Evolutionary conservation across 2,888 invertebrate species (phyloP), one percentile per base, ranked within the genome.

Genomic region (Mystacides longicornis): DNA sequence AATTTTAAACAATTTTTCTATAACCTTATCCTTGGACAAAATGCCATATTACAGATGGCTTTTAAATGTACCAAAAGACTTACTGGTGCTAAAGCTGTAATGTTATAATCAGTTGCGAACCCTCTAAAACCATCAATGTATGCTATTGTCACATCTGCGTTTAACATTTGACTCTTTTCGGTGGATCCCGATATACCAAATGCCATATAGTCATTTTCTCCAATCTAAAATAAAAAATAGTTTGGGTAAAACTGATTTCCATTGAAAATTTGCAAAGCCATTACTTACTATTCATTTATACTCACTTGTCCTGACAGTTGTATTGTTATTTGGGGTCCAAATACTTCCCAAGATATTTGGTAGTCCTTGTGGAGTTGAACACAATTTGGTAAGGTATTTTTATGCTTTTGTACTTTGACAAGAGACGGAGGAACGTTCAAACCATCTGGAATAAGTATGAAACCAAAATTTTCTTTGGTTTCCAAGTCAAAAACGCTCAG

Each of bases 341-440:
- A 93, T 22, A 93, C 85, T 69, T 93, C 93, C 93, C 93, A 94
- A 9, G 88, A 85, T 1, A 92, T 81, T 75, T 91, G 90, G 62
- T 85, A 76, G 68, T 89, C 82, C 68, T 86, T 86, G 71, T 94
- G 93, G 53, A 94, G 77, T 70, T 93, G 93, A 49, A 85, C 72
- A 67, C 94, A 94, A 69, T 90, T 87, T 48, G 93, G 92, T 57
- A 93, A 69, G 49, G 81, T 73, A 58, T 83, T 79, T 65, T 83
- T 81, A 62, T 80, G 80, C 1, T 79, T 78, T 71, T 67, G 68
- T 43, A 84, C 77, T 72, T 85, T 82, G 4, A 86, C 77, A 59
- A 86, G 71, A n/a, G 89, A 87, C 45, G 93, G 93, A 48, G 93
- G 93, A 57, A 94, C 92, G 74, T 91, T 91, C 51, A 91, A 76